phyloP scores from a whole-genome alignment of 2,797 vertebrate genomes.

The Nyctalus aviator region DNA sequence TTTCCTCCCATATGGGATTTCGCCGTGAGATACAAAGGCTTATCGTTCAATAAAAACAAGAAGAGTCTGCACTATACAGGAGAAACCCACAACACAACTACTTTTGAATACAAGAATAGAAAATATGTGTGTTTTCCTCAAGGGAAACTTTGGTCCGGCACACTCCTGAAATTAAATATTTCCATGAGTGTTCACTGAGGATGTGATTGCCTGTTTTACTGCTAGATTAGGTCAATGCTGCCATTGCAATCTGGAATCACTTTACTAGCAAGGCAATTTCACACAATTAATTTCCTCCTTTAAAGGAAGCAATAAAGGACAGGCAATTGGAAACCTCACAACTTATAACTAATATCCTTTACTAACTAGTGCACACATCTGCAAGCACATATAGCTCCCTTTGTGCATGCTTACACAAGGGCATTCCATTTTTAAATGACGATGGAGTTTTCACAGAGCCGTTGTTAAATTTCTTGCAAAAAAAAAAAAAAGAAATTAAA shows the following conservation, averaged over 20 bases:
- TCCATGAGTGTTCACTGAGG: conserved; percentile 65
- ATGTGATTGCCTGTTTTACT: conserved; percentile 72
- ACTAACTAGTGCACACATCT: conserved; percentile 50
- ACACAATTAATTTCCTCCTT: conserved; percentile 79
- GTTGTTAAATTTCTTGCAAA: conserved; percentile 24
- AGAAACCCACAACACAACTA: conserved; percentile 43
- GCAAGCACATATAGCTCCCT: conserved; percentile 17
- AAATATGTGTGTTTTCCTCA: background rate
- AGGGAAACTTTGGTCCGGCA: conserved; percentile 64
- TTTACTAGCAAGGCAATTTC: conserved; percentile 77
- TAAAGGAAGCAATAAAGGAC: conserved; percentile 78
- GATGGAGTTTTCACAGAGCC: conserved; percentile 28
- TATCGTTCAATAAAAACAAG: conserved; percentile 68
- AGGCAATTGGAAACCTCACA: conserved; percentile 67
- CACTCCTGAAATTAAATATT: conserved; percentile 56
- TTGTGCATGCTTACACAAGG: background rate
- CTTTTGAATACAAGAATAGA: conserved; percentile 65
- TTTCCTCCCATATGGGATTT: conserved; percentile 58
- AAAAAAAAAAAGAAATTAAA: conserved; percentile 2
- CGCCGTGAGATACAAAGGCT: conserved; percentile 31
- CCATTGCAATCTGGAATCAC: conserved; percentile 64
- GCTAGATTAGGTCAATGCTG: conserved; percentile 69
- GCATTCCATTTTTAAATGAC: conserved; percentile 48
- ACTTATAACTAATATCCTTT: conserved; percentile 65
- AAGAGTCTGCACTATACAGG: background rate